Base-by-base conservation (phyloP, 2,888 invertebrate genomes). In the Cephus pygmeus region DNA sequence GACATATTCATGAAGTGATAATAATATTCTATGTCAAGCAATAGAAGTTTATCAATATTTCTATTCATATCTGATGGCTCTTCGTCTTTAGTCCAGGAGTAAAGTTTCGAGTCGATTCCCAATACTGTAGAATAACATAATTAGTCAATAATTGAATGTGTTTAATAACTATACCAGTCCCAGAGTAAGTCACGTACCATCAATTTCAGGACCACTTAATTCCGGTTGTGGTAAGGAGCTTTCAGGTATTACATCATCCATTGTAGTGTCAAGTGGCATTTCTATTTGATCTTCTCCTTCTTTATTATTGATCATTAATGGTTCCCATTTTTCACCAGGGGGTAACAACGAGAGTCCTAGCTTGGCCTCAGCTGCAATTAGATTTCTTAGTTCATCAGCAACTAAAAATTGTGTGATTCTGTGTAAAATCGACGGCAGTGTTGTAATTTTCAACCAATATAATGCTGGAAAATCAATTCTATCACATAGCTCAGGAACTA, bases 401-500 rank as follows among this genome's bases (percentile, higher is more conserved):
- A 95, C 90, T 15, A 97, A 92, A 33, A 98, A 91, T 89, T 95
- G 94, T 75, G 93, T 89, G 1, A 95, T 92, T 89, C 99, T 94
- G 88, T 97, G 96, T 40, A 99, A 88, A 79, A 98, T 94, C 33
- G 96, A 95, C 0, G 99, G 99, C 78, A 99, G 88, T 77, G 96
- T 93, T 1, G 95, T 94, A 0, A 97, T 95, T 91, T 98, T 98
- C 34, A 96, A 93, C 97, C 98, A 98, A 80, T 98, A 92, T 15
- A 95, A 92, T 31, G 95, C 94, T 0, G 97, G 96, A 88, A 94
- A 96, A 0, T 93, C 92, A 81, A 95, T 95, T 86, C 93, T 94
- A 35, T 95, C 93, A 88, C 98, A 97, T 82, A 98, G 93, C 91
- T 99, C 99, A 0, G 99, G 98, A 15, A 99, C 94, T 73, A 99